phyloP scores from a whole-genome alignment of 1,140 invertebrate species.

The Antheraea pernyi region DNA sequence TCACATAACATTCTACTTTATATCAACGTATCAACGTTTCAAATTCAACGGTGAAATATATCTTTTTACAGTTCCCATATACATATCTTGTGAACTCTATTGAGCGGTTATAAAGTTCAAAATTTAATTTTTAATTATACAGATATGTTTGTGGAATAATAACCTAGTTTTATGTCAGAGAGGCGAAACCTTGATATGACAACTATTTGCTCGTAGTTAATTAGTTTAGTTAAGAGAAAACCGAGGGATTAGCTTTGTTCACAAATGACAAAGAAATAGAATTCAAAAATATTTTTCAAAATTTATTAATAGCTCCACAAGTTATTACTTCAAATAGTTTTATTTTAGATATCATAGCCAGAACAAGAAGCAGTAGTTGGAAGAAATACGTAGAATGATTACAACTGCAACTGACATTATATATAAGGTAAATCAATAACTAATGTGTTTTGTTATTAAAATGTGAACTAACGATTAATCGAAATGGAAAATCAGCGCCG shows the following conservation, averaged over 20 bases:
- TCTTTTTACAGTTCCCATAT: neutral
- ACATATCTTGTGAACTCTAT: neutral
- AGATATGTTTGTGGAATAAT: neutral
- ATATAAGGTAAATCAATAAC: too few species aligned
- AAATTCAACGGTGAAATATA: neutral
- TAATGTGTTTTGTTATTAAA: too few species aligned
- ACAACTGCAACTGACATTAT: too few species aligned
- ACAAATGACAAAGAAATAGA: neutral
- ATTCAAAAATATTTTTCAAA: too few species aligned
- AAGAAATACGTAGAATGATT: too few species aligned
- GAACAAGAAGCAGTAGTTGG: too few species aligned
- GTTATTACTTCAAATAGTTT: too few species aligned
- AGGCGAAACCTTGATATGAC: constrained; percentile 16
- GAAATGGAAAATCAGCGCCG: too few species aligned
- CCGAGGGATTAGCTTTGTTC: constrained; percentile 14
- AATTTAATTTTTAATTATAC: neutral
- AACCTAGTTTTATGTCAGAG: constrained; percentile 2
- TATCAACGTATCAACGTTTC: neutral
- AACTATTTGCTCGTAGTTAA: constrained; percentile 25
- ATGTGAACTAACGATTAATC: too few species aligned
- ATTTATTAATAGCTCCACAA: too few species aligned
- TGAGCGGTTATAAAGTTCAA: neutral
- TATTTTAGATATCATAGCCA: too few species aligned
- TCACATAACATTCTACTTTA: neutral
- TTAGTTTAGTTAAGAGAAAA: constrained; percentile 27